These are phyloP conservation scores for Bembecia ichneumoniformis DNA, from an alignment of 2,888 invertebrate genomes.

Conservation along the genomic window DNA sequence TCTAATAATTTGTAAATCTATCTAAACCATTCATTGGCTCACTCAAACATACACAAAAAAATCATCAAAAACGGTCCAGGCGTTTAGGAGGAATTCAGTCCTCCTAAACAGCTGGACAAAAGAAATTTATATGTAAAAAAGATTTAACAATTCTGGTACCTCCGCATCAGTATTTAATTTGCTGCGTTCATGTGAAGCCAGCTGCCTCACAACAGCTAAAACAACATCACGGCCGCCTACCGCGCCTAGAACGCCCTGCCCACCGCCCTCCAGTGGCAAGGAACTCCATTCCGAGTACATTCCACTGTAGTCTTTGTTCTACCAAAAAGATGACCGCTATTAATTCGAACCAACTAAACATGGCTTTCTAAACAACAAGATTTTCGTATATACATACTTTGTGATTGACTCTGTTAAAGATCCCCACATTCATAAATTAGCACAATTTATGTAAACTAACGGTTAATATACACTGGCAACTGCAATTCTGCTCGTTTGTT, in stretches of 20 bases:
- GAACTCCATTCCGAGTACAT: conserved; percentile 92
- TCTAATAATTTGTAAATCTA: no score
- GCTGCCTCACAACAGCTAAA: conserved; percentile 82
- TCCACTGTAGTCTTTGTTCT: conserved; percentile 77
- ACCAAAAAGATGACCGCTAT: background rate
- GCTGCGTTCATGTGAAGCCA: conserved; percentile 89
- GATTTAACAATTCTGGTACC: conserved; percentile 50
- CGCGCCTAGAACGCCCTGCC: conserved; percentile 83
- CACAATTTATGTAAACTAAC: conserved; percentile 19
- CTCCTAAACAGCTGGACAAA: no score
- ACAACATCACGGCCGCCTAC: conserved; percentile 89
- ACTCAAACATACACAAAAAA: no score
- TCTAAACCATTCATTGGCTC: no score
- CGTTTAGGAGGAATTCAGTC: no score
- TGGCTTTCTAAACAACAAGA: background rate
- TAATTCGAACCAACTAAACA: background rate
- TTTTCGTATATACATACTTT: conserved; percentile 62
- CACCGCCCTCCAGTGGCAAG: conserved; percentile 78
- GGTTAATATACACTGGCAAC: no score
- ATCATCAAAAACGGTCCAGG: no score
- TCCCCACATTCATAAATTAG: conserved; percentile 84
- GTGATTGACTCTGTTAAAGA: conserved; percentile 85
- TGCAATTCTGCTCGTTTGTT: no score
- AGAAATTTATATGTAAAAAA: conserved; percentile 2
- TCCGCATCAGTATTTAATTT: conserved; percentile 86